phyloP scores from a whole-genome alignment of 2,113 vertebrate genomes.

The Microtus montanus region DNA sequence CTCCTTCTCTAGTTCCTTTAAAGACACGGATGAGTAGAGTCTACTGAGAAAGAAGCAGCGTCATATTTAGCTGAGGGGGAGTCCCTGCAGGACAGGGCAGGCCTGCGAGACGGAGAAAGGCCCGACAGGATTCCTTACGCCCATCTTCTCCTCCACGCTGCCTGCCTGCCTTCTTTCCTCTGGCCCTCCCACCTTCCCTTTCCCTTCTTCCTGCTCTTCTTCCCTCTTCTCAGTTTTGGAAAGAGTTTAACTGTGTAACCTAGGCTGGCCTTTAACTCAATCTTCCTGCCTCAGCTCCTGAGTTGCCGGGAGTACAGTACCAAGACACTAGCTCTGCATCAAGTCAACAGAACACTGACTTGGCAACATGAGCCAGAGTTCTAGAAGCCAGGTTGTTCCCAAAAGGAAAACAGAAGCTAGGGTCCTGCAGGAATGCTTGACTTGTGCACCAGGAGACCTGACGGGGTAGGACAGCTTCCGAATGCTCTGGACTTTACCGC shows the following conservation, averaged over 20 bases:
- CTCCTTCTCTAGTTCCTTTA: conserved; percentile 96
- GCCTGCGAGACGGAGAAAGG: background rate
- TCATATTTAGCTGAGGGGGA: background rate
- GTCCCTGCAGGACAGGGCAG: background rate
- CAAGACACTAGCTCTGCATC: background rate
- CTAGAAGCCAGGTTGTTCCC: background rate
- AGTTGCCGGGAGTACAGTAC: background rate
- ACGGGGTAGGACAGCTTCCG: background rate
- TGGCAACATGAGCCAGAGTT: background rate
- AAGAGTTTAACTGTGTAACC: background rate
- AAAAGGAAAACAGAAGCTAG: background rate
- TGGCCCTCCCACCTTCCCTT: background rate
- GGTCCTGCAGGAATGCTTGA: background rate
- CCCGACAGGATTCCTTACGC: background rate
- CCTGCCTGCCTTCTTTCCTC: background rate
- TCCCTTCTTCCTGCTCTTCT: background rate
- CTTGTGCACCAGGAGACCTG: background rate
- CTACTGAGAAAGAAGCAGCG: background rate
- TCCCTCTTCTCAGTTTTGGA: background rate
- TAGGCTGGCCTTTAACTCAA: background rate
- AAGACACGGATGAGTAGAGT: conserved; percentile 54
- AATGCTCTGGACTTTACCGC: background rate
- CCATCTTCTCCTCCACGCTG: no score
- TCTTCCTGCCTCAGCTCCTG: background rate
- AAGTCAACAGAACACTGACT: background rate